Percentiles rank a stretch among this genome's conserved stretches.
Evolutionary conservation across 2,113 vertebrate genomes (phyloP).

Genomic region (Alligator sinensis): DNA sequence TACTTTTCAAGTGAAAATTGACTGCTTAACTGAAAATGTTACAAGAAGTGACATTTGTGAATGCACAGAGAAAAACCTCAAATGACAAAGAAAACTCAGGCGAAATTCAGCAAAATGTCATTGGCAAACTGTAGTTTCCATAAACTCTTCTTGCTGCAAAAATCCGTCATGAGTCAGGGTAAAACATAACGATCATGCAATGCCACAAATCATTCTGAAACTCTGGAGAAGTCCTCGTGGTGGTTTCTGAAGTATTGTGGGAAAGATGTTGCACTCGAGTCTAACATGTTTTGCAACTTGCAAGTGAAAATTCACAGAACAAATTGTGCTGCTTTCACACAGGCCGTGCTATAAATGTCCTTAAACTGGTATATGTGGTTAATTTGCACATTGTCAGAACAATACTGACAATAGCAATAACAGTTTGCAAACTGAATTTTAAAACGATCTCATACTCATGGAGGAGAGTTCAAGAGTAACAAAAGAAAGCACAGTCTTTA

Average conservation of each 20-base stretch:
- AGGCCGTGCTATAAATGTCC: neutral
- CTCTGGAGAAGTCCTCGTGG: neutral
- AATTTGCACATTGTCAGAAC: neutral
- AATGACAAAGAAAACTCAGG: conserved; percentile 17
- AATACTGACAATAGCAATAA: neutral
- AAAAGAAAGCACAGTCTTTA: neutral
- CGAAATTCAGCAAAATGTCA: conserved; percentile 8
- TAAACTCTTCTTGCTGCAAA: neutral
- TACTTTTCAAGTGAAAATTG: conserved; percentile 59
- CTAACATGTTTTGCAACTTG: conserved; percentile 11
- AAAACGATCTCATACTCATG: neutral
- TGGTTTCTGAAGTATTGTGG: neutral
- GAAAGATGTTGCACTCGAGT: neutral
- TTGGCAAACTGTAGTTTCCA: neutral
- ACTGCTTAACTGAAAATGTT: conserved; percentile 27
- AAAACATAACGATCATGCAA: too few relatives aligned
- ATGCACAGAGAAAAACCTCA: conserved; percentile 4
- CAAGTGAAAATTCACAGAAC: conserved; percentile 29
- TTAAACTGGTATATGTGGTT: neutral
- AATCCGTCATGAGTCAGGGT: accelerated
- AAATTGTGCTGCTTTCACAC: neutral
- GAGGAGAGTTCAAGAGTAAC: neutral
- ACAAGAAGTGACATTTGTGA: conserved; percentile 57
- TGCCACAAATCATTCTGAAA: neutral
- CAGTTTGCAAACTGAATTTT: neutral